Evolutionary conservation across 1,140 invertebrate genomes (phyloP), one percentile per base, ranked within the genome.

Genomic region (Zeugodacus cucurbitae): DNA sequence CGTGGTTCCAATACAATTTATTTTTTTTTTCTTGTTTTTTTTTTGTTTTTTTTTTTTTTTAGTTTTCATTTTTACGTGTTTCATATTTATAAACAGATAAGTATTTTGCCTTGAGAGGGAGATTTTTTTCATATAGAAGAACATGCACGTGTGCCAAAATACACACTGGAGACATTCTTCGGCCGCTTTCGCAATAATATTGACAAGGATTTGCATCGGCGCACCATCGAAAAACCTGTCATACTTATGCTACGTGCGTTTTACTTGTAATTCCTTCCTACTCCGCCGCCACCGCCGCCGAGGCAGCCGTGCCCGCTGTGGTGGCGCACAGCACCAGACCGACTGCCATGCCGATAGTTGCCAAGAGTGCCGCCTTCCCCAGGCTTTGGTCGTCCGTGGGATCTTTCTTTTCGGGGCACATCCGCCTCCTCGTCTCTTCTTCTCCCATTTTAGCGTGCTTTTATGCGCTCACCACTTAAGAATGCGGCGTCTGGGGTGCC

Each of bases 371-470:
- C 8, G 74, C 74, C 26, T 82, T 82, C 8, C 74, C 74, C 74
- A 82, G 48, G 29, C 74, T 82, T 48, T 82, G 74, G 26, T 82
- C 74, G 74, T 82, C 74, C 10, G 74, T 82, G 7, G 74, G 74
- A 82, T 82, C 74, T 37, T 48, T 44, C 26, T 44, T 44, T 11
- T 54, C 22, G 0, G 74, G 74, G 41, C 74, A 82, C 86, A 64
- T 87, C 58, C 37, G 59, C 41, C 48, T 86, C n/a, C 57, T 86
- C 17, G 11, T 86, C 10, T 86, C 82, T 86, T 86, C 29, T 44
- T 86, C 48, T 22, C 82, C 48, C 82, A 86, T 54, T 44, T 59
- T 57, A 41, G 17, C 34, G 32, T 5, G n/a, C 29, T 54, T 57
- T 54, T 86, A 32, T 86, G n/a, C 20, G n/a, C 48, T 37, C n/a